A percentile compares a stretch with the other conserved stretches of the same genome.
phyloP scores from a whole-genome alignment of 2,888 invertebrate species.

The Eupsilia transversa region DNA sequence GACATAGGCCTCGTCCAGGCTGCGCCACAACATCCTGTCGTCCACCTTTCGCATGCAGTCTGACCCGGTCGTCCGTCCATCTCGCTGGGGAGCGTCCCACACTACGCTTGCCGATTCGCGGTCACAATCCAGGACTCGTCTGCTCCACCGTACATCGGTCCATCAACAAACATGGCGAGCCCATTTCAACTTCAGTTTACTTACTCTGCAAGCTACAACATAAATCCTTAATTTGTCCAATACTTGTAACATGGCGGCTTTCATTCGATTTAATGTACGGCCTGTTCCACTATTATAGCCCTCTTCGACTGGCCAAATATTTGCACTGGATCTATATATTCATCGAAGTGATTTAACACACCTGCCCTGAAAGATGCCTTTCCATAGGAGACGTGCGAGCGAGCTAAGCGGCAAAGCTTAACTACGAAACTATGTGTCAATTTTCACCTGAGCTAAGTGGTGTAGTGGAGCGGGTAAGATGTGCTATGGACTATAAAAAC shows the following conservation, averaged over 20 bases:
- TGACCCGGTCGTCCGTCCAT: too few relatives aligned
- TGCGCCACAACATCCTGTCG: too few relatives aligned
- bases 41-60: too few relatives aligned
- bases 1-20: too few relatives aligned
- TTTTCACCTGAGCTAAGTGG: neutral
- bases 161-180: too few relatives aligned
- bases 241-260: conserved; percentile 5
- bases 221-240: conserved; percentile 21
- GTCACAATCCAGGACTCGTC: too few relatives aligned
- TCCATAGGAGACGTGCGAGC: neutral
- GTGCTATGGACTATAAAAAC: neutral
- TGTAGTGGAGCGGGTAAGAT: neutral
- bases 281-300: conserved; percentile 12
- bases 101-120: too few relatives aligned
- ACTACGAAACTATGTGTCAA: neutral
- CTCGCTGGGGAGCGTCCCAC: too few relatives aligned
- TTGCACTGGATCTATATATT: conserved; percentile 72
- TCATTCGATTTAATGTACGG: conserved; percentile 32
- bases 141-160: too few relatives aligned
- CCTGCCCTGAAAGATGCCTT: conserved; percentile 64
- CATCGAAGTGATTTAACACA: conserved; percentile 71
- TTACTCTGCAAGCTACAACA: neutral
- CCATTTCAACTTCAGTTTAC: too few relatives aligned
- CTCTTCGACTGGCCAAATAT: conserved; percentile 69
- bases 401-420: neutral